Conservation (phyloP, 2,888 invertebrate genomes). For the Dorcus hopei region DNA sequence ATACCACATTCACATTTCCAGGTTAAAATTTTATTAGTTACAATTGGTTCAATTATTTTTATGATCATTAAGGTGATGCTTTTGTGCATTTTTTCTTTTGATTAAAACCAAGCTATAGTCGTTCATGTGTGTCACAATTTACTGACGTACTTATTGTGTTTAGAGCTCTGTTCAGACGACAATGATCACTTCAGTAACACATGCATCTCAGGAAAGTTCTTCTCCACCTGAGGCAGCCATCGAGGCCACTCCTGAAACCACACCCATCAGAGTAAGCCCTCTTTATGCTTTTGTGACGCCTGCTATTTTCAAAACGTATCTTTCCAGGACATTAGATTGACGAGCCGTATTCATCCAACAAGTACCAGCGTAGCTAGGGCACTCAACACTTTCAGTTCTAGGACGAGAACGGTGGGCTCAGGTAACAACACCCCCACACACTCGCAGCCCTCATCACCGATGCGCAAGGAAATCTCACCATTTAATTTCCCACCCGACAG, state of each 20-base stretch:
- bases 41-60: background rate
- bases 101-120: too few relatives aligned
- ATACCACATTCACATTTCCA: constrained; percentile 56
- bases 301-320: too few relatives aligned
- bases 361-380: constrained; percentile 68
- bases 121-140: too few relatives aligned
- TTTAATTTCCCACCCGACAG: constrained; percentile 48
- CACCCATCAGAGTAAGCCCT: constrained; percentile 65
- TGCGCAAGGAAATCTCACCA: constrained; percentile 61
- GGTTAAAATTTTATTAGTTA: constrained; percentile 24
- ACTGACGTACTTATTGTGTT: background rate
- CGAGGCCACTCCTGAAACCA: constrained; percentile 87
- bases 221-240: constrained; percentile 84
- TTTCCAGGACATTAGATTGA: constrained; percentile 25
- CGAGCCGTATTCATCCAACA: constrained; percentile 42
- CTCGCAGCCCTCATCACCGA: constrained; percentile 69
- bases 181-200: constrained; percentile 22
- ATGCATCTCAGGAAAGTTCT: constrained; percentile 55
- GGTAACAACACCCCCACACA: constrained; percentile 47
- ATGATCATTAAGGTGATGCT: background rate
- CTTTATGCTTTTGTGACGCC: background rate
- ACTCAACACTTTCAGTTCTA: constrained; percentile 51
- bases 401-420: constrained; percentile 43
- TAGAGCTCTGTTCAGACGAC: constrained; percentile 12
- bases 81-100: too few relatives aligned